phyloP scores from a whole-genome alignment of 2,113 vertebrate genomes.

The Pelecanus crispus region DNA sequence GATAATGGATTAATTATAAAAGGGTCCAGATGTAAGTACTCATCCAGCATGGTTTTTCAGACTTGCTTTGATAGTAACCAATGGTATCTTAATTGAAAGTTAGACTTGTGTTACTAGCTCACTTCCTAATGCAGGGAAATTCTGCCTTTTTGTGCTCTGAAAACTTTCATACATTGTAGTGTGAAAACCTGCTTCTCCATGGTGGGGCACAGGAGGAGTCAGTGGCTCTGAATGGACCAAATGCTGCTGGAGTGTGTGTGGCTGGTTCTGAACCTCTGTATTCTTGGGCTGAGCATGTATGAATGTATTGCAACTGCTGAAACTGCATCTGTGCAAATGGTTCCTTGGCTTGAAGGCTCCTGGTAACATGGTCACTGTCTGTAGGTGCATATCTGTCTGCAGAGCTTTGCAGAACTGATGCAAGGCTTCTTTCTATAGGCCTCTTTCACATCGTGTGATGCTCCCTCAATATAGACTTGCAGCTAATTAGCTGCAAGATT shows the following conservation, averaged over 20 bases:
- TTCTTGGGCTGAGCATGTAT: neutral
- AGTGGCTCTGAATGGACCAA: neutral
- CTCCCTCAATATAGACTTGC: too few species aligned
- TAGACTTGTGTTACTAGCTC: neutral
- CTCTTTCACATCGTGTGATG: too few species aligned
- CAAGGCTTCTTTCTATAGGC: too few species aligned
- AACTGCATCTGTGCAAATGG: neutral
- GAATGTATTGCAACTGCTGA: neutral
- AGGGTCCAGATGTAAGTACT: neutral
- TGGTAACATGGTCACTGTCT: neutral
- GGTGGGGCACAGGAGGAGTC: neutral
- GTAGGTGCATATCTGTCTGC: fast-evolving
- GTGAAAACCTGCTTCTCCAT: neutral
- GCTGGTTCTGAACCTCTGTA: neutral
- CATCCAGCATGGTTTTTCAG: neutral
- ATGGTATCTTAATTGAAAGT: neutral
- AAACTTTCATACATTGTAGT: fast-evolving
- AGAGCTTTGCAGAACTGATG: neutral
- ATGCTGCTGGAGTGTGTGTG: neutral
- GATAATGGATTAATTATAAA: neutral
- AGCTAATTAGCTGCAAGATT: neutral
- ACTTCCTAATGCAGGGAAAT: neutral
- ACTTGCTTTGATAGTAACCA: neutral
- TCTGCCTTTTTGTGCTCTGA: neutral
- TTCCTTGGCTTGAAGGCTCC: neutral